Percentiles rank a stretch among this genome's conserved stretches.
phyloP scores from a whole-genome alignment of 2,113 vertebrate genomes.

The Parotia lawesii region DNA sequence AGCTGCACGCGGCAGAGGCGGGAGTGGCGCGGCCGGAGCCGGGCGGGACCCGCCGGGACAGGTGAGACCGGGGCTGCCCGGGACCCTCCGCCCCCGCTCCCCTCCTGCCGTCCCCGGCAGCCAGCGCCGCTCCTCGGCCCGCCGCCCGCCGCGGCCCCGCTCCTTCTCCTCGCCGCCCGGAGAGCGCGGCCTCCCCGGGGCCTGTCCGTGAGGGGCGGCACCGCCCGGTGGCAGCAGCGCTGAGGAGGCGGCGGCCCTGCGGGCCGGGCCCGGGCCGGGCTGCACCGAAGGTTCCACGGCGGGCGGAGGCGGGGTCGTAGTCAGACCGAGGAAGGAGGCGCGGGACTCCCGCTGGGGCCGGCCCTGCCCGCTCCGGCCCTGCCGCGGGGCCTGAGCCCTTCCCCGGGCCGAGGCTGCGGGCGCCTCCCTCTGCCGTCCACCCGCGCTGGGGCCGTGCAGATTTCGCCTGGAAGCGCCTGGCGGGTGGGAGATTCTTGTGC shows the following conservation, averaged over 20 bases:
- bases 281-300: background rate
- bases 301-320: too few relatives aligned
- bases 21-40: background rate
- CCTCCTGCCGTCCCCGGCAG: background rate
- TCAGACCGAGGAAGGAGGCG: background rate
- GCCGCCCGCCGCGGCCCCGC: background rate
- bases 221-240: background rate
- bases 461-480: background rate
- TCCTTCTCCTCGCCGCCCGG: background rate
- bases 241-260: background rate
- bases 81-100: too few relatives aligned
- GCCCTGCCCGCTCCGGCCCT: background rate
- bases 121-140: background rate
- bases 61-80: background rate
- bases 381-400: background rate
- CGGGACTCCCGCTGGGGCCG: background rate
- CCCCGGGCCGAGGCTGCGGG: background rate
- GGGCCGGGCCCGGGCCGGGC: background rate
- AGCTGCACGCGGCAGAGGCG: constrained; percentile 21
- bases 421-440: background rate
- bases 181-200: background rate
- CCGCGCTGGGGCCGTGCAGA: background rate
- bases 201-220: background rate
- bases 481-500: background rate
- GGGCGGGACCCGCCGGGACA: background rate